A percentile compares a stretch with the other conserved stretches of the same genome.
These are phyloP conservation scores for Elgonia sp. DNA, from an alignment of 2,888 invertebrate genomes.

Conservation along the genomic window DNA sequence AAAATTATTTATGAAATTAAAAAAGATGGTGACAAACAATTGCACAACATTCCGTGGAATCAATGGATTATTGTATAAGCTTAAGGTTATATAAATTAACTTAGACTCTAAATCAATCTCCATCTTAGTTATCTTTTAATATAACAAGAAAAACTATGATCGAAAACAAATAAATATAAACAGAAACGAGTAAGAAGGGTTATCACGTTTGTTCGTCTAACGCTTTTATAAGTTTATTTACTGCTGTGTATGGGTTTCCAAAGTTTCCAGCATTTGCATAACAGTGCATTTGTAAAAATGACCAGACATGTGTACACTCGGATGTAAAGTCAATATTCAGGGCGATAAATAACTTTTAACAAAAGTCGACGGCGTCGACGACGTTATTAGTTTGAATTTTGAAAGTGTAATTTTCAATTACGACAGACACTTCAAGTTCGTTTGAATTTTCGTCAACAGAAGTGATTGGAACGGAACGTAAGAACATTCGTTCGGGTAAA, in stretches of 20 bases:
- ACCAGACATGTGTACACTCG: conserved; percentile 51
- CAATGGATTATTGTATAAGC: conserved; percentile 25
- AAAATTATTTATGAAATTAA: conserved; percentile 2
- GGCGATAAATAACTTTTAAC: conserved; percentile 31
- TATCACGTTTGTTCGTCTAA: background rate
- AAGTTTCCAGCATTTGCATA: conserved; percentile 10
- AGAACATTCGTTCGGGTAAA: conserved; percentile 96
- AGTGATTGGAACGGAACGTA: conserved; percentile 95
- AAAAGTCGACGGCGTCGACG: conserved; percentile 25
- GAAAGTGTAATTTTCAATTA: background rate
- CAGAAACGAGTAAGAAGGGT: background rate
- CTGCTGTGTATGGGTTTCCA: conserved; percentile 12
- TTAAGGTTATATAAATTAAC: conserved; percentile 22
- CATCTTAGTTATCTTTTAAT: background rate
- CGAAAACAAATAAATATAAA: background rate
- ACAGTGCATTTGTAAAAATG: conserved; percentile 18
- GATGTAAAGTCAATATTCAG: conserved; percentile 17
- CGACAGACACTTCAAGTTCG: too few relatives aligned
- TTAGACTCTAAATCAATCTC: conserved; percentile 17
- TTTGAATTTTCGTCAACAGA: conserved; percentile 89
- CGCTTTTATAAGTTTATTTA: conserved; percentile 18
- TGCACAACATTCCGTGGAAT: conserved; percentile 34
- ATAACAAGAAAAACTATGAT: too few relatives aligned
- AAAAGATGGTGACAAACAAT: background rate
- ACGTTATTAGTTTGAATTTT: conserved; percentile 38